phyloP scores from a whole-genome alignment of 2,797 vertebrate species.

The Lepidocolaptes lacrymiger region DNA sequence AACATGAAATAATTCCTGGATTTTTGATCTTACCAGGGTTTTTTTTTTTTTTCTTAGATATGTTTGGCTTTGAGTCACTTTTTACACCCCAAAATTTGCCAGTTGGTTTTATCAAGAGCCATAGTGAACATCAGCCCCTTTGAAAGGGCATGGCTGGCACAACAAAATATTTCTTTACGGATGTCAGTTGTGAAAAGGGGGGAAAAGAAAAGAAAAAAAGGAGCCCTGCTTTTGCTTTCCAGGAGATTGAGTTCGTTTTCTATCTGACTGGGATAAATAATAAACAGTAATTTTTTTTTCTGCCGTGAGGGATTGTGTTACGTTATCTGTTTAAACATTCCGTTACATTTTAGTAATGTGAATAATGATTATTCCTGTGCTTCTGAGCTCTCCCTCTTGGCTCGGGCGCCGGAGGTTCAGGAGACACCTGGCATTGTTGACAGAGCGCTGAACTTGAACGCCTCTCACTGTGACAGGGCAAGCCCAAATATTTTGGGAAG shows the following conservation, averaged over 20 bases:
- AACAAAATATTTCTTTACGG: not conserved
- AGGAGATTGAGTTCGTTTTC: slow-evolving; percentile 46
- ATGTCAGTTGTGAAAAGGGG: not conserved
- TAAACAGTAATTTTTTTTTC: not conserved
- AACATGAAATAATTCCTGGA: slow-evolving; percentile 44
- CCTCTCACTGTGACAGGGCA: slow-evolving; percentile 56
- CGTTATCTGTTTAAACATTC: slow-evolving; percentile 64
- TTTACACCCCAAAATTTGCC: not conserved
- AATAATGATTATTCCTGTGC: slow-evolving; percentile 48
- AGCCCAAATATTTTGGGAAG: slow-evolving; percentile 61
- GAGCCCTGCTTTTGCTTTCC: not conserved
- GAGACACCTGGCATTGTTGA: slow-evolving; percentile 59
- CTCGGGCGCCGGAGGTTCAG: slow-evolving; percentile 21
- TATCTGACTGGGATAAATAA: slow-evolving; percentile 53
- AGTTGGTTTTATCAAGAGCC: slow-evolving; percentile 31
- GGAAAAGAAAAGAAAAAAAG: not conserved
- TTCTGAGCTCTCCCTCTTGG: slow-evolving; percentile 60
- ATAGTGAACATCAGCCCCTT: not conserved
- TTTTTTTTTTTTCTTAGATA: not conserved
- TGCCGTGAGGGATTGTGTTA: slow-evolving; percentile 45
- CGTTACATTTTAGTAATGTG: slow-evolving; percentile 56
- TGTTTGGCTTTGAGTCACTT: slow-evolving; percentile 12
- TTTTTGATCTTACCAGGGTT: slow-evolving; percentile 1
- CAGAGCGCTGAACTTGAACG: slow-evolving; percentile 54
- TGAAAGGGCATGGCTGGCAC: not conserved